Conservation (phyloP, 1,140 invertebrate species). For the Arctopsyche grandis region DNA sequence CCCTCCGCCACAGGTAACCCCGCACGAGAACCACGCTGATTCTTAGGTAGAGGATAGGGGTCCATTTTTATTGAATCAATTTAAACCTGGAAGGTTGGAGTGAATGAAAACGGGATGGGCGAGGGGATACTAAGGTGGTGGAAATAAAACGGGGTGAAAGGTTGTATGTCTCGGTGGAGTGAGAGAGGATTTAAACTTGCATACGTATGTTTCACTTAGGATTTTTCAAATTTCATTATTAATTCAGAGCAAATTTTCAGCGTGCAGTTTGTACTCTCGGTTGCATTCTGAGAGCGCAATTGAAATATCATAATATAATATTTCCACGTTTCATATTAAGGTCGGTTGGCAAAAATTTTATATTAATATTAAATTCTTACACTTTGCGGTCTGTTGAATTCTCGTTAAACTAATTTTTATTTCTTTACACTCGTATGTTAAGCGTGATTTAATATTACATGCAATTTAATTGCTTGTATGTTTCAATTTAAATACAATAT, state of each 20-base stretch:
- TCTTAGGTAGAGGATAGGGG: conserved; percentile 8
- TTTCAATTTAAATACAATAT: too few relatives aligned
- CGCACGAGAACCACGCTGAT: too few relatives aligned
- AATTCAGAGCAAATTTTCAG: conserved; percentile 14
- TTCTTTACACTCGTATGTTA: too few relatives aligned
- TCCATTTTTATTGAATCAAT: conserved; percentile 53
- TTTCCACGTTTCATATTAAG: too few relatives aligned
- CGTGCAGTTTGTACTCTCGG: neutral
- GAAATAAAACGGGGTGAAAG: conserved; percentile 1
- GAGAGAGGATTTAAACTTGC: conserved; percentile 3
- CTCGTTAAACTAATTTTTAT: too few relatives aligned
- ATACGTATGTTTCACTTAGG: conserved; percentile 32
- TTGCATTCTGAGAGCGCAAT: neutral
- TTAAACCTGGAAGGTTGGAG: conserved; percentile 41
- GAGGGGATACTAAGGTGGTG: neutral
- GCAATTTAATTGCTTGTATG: too few relatives aligned
- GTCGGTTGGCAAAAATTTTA: too few relatives aligned
- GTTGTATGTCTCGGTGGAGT: neutral
- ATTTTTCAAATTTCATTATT: conserved; percentile 52
- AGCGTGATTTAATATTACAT: too few relatives aligned
- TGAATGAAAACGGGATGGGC: conserved; percentile 1
- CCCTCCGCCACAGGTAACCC: neutral
- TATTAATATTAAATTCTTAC: too few relatives aligned
- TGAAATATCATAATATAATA: conserved; percentile 24
- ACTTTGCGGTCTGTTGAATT: neutral